Evolutionary conservation across 2,113 vertebrate species (phyloP), one percentile per base, ranked within the genome.

Genomic region (Colinus virginianus): DNA sequence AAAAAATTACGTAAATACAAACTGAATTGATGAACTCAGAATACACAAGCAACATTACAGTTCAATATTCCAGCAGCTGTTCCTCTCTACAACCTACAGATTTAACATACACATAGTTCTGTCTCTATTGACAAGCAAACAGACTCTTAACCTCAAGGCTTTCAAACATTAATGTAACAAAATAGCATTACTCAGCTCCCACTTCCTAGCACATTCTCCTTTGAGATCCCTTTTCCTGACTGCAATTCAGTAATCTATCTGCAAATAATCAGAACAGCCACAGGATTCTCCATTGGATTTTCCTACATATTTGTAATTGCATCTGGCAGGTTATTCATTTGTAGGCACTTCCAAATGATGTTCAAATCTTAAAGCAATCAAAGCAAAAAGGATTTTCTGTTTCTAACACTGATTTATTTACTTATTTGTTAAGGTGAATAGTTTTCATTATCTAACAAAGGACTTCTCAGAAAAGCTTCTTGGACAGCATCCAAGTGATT

Each of bases 301-400:
- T 82, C 43, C 16, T 38, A 28, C 0, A 0, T 28, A 42, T 4
- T 5, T 62, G 15, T 66, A 90, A 70, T 62, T 7, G 11, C 8
- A 64, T 11, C 66, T 36, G 43, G 34, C 34, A 80, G 38, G 59
- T 18, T 32, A 28, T 46, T 91, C 8, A 70, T 53, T 40, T 78
- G 58, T 32, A 17, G 22, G 28, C 61, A 18, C 11, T 72, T 48
- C 36, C 20, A 36, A 61, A 51, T 11, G 14, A 64, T 13, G 6
- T 42, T 20, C 61, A 78, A 81, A 92, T 42, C 55, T 78, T 7
- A 81, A 89, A 81, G 21, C 4, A 84, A 78, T 21, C 9, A 11
- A 84, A 91, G 48, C 25, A 61, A n/a, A 17, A 61, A 14, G 3
- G 1, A 0, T 59, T 51, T 78, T 53, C 26, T 64, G 32, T 32